Conservation (phyloP, 2,797 vertebrate genomes). For the Enteromius anoplus region DNA sequence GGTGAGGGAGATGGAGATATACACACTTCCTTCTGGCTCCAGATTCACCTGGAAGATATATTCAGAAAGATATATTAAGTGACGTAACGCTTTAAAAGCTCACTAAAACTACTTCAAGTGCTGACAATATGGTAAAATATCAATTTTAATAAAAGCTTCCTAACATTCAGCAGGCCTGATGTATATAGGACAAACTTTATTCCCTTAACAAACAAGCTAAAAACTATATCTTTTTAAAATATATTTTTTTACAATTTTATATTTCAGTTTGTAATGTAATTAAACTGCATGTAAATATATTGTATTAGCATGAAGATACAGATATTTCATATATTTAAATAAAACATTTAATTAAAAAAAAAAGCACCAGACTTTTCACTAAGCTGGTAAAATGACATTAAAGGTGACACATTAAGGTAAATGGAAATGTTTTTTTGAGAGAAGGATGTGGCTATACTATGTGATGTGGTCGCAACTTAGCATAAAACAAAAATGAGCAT, state of each 20-base stretch:
- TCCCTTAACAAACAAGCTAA: neutral
- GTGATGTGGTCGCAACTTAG: neutral
- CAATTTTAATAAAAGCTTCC: neutral
- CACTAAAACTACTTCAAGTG: neutral
- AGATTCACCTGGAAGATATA: constrained; percentile 85
- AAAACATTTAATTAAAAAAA: too few relatives aligned
- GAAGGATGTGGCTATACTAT: neutral
- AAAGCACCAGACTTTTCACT: neutral
- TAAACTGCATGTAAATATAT: neutral
- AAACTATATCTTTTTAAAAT: neutral
- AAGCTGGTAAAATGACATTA: neutral
- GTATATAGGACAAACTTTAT: neutral
- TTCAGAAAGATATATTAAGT: constrained; percentile 29
- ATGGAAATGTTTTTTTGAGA: neutral
- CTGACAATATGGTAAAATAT: neutral
- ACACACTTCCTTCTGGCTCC: constrained; percentile 95
- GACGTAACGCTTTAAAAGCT: neutral
- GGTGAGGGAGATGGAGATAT: constrained; percentile 84
- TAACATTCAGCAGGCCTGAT: neutral
- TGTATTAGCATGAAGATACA: neutral
- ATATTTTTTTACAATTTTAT: neutral
- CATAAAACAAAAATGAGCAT: neutral
- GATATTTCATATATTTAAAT: neutral
- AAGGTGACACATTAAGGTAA: neutral
- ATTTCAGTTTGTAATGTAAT: neutral